phyloP scores from a whole-genome alignment of 2,113 vertebrate species.

The Gymnobelideus leadbeateri region DNA sequence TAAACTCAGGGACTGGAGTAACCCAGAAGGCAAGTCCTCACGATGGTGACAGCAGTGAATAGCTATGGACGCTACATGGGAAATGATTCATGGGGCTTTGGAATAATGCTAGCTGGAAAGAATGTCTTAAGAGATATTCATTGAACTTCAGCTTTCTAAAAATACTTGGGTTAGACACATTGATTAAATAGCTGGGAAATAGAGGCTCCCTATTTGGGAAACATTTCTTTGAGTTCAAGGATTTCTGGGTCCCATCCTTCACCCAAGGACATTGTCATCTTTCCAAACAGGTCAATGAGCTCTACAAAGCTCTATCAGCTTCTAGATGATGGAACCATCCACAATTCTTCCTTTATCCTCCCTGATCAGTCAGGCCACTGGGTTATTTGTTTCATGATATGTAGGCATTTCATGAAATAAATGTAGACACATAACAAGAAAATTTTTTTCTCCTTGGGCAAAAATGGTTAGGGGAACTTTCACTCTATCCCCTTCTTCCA shows the following conservation, averaged over 20 bases:
- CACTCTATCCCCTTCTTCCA: not conserved
- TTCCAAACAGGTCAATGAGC: not conserved
- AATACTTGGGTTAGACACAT: not conserved
- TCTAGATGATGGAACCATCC: not conserved
- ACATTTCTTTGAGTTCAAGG: slow-evolving; percentile 2
- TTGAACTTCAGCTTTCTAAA: slow-evolving; percentile 67
- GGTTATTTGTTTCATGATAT: not conserved
- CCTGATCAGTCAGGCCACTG: not conserved
- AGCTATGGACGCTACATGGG: slow-evolving; percentile 43
- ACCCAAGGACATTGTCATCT: not conserved
- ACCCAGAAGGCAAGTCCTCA: slow-evolving; percentile 64
- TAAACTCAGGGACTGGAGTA: slow-evolving; percentile 23
- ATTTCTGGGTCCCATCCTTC: not conserved
- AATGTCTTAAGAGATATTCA: slow-evolving; percentile 65
- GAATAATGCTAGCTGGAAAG: slow-evolving; percentile 64
- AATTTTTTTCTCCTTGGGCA: not conserved
- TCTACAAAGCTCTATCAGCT: not conserved
- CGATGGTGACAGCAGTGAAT: slow-evolving; percentile 78
- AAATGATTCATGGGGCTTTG: slow-evolving; percentile 56
- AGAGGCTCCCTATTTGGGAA: not conserved
- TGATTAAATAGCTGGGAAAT: slow-evolving; percentile 1
- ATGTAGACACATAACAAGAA: not conserved
- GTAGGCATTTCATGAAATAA: not conserved
- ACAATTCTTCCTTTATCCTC: not conserved
- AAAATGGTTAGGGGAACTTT: not conserved